phyloP scores from a whole-genome alignment of 2,113 vertebrate genomes.

The Saguinus imperator region DNA sequence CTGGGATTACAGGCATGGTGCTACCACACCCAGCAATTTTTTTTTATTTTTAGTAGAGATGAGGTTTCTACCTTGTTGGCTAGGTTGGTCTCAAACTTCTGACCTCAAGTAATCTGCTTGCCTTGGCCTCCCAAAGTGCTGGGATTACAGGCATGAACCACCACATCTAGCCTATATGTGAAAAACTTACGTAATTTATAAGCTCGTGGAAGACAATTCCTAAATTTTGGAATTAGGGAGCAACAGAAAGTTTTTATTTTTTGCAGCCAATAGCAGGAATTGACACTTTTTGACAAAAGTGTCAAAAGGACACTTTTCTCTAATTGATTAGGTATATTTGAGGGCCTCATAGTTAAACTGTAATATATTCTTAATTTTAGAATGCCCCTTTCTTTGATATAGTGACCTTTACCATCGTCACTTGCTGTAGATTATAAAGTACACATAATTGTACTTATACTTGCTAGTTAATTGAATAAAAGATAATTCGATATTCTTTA shows the following conservation, averaged over 20 bases:
- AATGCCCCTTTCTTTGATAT: neutral
- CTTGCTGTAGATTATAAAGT: neutral
- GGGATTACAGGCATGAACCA: too few relatives aligned
- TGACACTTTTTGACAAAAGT: too few relatives aligned
- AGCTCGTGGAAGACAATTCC: neutral
- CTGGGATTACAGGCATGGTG: too few relatives aligned
- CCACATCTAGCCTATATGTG: neutral
- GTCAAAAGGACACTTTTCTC: constrained; percentile 13
- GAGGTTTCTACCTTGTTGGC: too few relatives aligned
- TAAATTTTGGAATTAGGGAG: neutral
- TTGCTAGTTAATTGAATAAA: constrained; percentile 15
- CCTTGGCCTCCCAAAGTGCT: too few relatives aligned
- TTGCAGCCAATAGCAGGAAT: neutral
- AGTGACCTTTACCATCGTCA: neutral
- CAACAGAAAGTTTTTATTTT: neutral
- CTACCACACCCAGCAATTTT: too few relatives aligned
- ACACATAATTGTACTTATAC: neutral
- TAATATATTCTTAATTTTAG: neutral
- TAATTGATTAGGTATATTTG: constrained; percentile 36
- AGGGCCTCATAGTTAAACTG: neutral
- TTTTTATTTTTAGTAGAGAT: too few relatives aligned
- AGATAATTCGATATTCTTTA: neutral
- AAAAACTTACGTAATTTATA: neutral
- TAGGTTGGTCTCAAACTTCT: too few relatives aligned
- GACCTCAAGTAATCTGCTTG: too few relatives aligned